Evolutionary conservation across 1,140 invertebrate genomes (phyloP), one percentile per base, ranked within the genome.

Genomic region (Lasioglossum albipes): DNA sequence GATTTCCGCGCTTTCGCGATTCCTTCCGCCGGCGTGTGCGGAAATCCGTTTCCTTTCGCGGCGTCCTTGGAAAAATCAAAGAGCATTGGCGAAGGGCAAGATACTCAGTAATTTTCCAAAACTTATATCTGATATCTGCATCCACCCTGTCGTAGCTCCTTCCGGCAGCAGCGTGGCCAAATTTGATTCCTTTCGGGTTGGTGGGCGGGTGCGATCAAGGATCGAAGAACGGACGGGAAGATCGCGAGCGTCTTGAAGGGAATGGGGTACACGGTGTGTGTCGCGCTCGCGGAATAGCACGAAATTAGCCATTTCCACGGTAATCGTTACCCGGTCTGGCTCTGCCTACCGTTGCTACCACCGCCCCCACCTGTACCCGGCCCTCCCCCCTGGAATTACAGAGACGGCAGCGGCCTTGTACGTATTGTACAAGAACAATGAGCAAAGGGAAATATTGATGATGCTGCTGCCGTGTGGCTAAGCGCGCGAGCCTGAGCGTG

Each of bases 371-470:
- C 57, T 9, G 18, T 16, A 20, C 52, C 20, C 57, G 71, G 82
- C 75, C 81, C 78, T 71, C 85, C 77, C 59, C 74, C 45, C 52
- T 54, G 85, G 85, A 77, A 87, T 87, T 87, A 87, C 86, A 87
- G 85, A 76, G 73, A 86, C 84, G 72, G 83, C 71, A 82, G 79
- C 85, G 77, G 77, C 83, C 85, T 85, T 79, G 78, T 68, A 75
- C 82, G 86, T 79, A 92, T 92, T 92, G 91, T 91, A 89, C 91
- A 91, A 92, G 91, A 91, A 92, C 91, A 92, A 92, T 91, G 91
- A 92, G 91, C 90, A 92, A 92, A 92, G 91, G 88, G 91, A 92
- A 92, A 90, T 92, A 92, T 92, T 92, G 91, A 92, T 92, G 91
- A 92, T 81, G 84, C 75, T 84, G 85, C 69, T 84, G 88, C 77